These are phyloP conservation scores for Syrista parreyssii DNA, from an alignment of 2,888 invertebrate genomes.

Conservation along the genomic window DNA sequence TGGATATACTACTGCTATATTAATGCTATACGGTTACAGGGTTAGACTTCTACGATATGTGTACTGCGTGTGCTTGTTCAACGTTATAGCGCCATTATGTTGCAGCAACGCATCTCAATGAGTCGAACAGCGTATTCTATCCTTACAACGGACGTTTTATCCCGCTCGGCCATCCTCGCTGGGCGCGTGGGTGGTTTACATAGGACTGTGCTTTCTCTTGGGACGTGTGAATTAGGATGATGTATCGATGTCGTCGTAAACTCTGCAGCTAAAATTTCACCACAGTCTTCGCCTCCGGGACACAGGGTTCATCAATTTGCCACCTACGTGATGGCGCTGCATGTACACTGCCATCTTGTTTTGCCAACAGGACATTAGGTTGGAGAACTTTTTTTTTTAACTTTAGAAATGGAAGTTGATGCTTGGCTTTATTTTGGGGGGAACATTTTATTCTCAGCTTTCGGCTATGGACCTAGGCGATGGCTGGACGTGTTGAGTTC, in stretches of 20 bases:
- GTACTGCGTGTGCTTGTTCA: not conserved
- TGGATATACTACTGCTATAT: not conserved
- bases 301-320: not conserved
- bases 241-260: not conserved
- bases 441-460: not conserved
- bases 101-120: not conserved
- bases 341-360: not conserved
- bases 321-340: not conserved
- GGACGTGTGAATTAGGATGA: not conserved
- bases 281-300: not conserved
- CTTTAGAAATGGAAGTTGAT: not conserved
- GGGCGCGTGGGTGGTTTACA: not conserved
- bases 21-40: not conserved
- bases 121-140: not conserved
- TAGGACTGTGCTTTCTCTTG: not conserved
- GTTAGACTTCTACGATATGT: not conserved
- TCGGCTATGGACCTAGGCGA: not conserved
- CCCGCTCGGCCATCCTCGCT: not conserved
- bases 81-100: not conserved
- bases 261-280: not conserved
- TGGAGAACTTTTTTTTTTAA: not conserved
- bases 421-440: not conserved
- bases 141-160: not conserved
- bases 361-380: not conserved
- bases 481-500: not conserved